Evolutionary conservation across 2,888 invertebrate species (phyloP), one percentile per base, ranked within the genome.

Genomic region (Scaptomyza cyrtandrae): DNA sequence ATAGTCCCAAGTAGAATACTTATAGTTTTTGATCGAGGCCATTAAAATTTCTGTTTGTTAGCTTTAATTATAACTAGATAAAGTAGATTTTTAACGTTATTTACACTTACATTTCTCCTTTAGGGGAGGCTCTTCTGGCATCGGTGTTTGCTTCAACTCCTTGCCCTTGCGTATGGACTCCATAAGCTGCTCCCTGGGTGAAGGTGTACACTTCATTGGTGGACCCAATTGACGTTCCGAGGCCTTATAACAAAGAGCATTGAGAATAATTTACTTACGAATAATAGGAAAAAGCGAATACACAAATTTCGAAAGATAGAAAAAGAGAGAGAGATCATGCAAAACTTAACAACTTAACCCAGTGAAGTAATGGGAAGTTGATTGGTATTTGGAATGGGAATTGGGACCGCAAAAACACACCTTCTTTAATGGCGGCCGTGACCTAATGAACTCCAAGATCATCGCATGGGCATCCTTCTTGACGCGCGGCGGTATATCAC

Each of bases 361-460:
- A 41, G 9, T 10, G 16, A 16, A 41, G 41, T 1, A 41, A 41
- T 37, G 37, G 37, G 39, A 16, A 41, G n/a, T 35, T 39, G 41
- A 41, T 46, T 44, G 29, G 14, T 35, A 48, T 43, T 44, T 13
- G 9, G 5, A 44, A 44, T 44, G 27, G 58, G 13, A 16, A 50
- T 62, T 33, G 60, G 55, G 59, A 14, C 44, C 46, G 49, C 41
- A 52, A 19, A 16, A 71, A 86, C 92, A 92, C 92, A 96, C 97
- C 94, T 98, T 98, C 93, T 95, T 96, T 59, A 98, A 94, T 73
- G 98, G 98, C 64, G 98, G 98, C 91, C 98, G 94, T 90, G 98
- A 98, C 91, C 98, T 94, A 91, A 99, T 99, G 93, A 98, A 99
- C 92, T 99, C 98, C 90, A 99, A 94, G 91, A 98, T 98, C 93